Percentiles rank a stretch among this genome's conserved stretches.
phyloP scores from a whole-genome alignment of 37 sponge, comb jelly and placozoan genomes.

The Agelas oroides region DNA sequence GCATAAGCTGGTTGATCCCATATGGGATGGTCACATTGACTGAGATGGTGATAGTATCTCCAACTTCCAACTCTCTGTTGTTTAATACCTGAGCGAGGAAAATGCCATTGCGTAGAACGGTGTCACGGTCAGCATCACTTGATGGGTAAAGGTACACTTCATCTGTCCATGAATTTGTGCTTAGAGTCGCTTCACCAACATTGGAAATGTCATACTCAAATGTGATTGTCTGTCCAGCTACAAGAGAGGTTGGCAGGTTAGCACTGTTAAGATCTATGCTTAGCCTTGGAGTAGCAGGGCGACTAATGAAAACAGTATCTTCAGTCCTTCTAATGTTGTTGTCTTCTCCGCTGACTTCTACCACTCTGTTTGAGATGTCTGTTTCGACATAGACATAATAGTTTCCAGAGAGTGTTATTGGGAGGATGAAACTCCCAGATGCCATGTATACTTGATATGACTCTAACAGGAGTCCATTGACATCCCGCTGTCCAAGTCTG shows the following conservation, averaged over 20 bases:
- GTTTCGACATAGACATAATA: neutral
- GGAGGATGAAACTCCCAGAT: neutral
- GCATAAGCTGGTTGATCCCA: conserved; percentile 3
- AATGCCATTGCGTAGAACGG: neutral
- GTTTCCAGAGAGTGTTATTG: neutral
- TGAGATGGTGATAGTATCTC: neutral
- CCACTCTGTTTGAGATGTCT: neutral
- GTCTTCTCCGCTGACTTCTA: conserved; percentile 14
- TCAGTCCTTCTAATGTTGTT: conserved; percentile 17
- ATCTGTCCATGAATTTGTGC: conserved; percentile 4
- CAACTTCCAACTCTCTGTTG: neutral
- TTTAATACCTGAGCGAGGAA: conserved; percentile 1
- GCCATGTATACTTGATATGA: neutral
- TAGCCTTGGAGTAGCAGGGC: neutral
- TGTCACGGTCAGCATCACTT: neutral
- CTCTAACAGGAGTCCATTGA: neutral
- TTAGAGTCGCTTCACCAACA: neutral
- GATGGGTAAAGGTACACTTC: neutral
- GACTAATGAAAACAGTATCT: neutral
- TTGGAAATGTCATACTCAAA: conserved; percentile 11
- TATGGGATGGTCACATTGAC: conserved; percentile 3
- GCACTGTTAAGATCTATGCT: neutral
- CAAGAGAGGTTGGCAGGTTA: neutral
- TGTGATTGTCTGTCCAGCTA: conserved; percentile 11
- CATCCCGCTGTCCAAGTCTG: neutral